These are phyloP conservation scores for Brachynemurus nebulosus DNA, from an alignment of 2,888 invertebrate genomes.

Conservation along the genomic window DNA sequence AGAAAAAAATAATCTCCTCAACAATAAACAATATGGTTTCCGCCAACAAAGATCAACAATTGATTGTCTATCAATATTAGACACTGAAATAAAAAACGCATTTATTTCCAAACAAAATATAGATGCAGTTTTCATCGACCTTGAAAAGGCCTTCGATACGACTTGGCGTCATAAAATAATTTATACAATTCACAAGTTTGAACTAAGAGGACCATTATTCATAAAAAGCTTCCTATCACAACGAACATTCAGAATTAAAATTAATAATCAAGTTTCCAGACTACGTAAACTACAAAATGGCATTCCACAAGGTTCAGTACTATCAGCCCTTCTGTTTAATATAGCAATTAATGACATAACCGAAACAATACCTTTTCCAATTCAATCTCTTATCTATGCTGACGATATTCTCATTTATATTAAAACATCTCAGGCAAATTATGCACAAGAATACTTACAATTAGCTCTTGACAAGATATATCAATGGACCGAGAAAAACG, in stretches of 20 bases:
- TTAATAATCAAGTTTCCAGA: not conserved
- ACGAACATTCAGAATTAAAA: not conserved
- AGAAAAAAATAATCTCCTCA: slow-evolving; percentile 13
- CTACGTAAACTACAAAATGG: no score
- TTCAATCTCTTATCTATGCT: slow-evolving; percentile 1
- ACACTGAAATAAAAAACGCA: slow-evolving; percentile 12
- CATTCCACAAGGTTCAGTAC: no score
- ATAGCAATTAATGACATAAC: not conserved
- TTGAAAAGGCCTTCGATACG: slow-evolving; percentile 17
- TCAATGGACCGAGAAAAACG: not conserved
- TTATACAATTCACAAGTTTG: slow-evolving; percentile 8
- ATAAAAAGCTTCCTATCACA: slow-evolving; percentile 14
- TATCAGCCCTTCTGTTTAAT: not conserved
- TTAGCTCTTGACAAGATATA: not conserved
- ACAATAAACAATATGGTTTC: slow-evolving; percentile 14
- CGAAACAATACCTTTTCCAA: not conserved
- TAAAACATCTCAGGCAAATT: not conserved
- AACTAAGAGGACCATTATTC: slow-evolving; percentile 12
- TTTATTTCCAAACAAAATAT: slow-evolving; percentile 14
- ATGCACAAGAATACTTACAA: not conserved
- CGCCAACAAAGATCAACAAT: slow-evolving; percentile 12
- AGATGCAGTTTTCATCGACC: slow-evolving; percentile 13
- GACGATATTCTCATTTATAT: slow-evolving; percentile 6
- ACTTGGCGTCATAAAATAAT: slow-evolving; percentile 14
- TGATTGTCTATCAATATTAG: slow-evolving; percentile 15